These are phyloP conservation scores for Aplysina aerophoba DNA, from an alignment of 37 sponge, comb jelly and placozoan species.

Conservation along the genomic window DNA sequence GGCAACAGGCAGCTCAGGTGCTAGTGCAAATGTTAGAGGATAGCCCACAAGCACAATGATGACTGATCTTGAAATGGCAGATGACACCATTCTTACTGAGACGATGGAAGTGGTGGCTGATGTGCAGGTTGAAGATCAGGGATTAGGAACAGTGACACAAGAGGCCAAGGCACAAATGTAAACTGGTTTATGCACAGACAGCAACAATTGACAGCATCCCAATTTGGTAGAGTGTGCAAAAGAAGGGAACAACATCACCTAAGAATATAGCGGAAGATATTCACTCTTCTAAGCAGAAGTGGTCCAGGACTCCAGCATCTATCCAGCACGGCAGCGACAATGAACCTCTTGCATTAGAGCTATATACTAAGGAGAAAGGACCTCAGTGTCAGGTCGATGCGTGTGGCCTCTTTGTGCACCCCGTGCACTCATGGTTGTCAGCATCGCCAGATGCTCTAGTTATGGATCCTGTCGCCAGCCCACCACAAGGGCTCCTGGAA, in stretches of 20 bases:
- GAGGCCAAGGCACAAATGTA: neutral
- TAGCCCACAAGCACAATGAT: neutral
- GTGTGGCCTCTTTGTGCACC: neutral
- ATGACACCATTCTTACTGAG: neutral
- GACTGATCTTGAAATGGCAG: neutral
- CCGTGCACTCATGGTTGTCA: neutral
- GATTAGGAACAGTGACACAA: neutral
- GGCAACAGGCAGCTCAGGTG: neutral
- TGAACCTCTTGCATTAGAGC: neutral
- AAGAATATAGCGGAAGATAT: neutral
- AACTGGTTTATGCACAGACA: neutral
- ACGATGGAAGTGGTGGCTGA: neutral
- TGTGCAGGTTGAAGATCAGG: too few species aligned
- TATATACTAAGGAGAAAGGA: neutral
- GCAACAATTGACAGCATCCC: neutral
- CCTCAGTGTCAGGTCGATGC: neutral
- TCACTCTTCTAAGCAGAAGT: neutral
- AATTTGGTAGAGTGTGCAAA: conserved; percentile 2
- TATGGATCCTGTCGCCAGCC: neutral
- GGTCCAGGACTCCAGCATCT: conserved; percentile 4
- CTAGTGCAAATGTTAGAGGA: too few species aligned
- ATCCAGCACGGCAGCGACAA: conserved; percentile 4
- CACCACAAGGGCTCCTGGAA: conserved; percentile 4
- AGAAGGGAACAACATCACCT: conserved; percentile 3
- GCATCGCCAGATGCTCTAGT: conserved; percentile 3